A percentile compares a stretch with the other conserved stretches of the same genome.
Evolutionary conservation across 2,797 vertebrate species (phyloP).

Genomic region (Hyperoplus immaculatus): DNA sequence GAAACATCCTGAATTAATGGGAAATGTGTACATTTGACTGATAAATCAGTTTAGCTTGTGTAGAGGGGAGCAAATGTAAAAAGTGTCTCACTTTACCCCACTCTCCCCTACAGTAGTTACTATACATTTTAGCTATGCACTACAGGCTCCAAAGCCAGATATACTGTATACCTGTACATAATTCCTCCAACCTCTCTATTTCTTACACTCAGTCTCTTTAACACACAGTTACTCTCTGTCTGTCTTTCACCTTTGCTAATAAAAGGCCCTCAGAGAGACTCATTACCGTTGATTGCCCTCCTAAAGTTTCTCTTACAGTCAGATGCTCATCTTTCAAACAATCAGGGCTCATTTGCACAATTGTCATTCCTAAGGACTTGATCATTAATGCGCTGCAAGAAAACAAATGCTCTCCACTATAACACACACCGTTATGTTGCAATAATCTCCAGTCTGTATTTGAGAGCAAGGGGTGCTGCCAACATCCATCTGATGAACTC

Average conservation of each 20-base stretch:
- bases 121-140: neutral
- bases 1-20: too few relatives aligned
- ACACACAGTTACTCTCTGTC: neutral
- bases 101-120: neutral
- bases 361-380: slow-evolving; percentile 10
- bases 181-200: neutral
- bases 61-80: too few relatives aligned
- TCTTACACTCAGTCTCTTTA: slow-evolving; percentile 9
- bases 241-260: slow-evolving; percentile 1
- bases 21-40: too few relatives aligned
- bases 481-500: slow-evolving; percentile 10
- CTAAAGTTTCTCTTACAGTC: slow-evolving; percentile 34
- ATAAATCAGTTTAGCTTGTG: too few relatives aligned
- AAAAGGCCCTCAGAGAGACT: slow-evolving; percentile 7
- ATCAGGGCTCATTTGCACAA: slow-evolving; percentile 28
- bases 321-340: slow-evolving; percentile 40
- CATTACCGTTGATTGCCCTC: slow-evolving; percentile 44
- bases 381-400: slow-evolving; percentile 25
- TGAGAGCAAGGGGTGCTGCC: slow-evolving; percentile 17
- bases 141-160: neutral
- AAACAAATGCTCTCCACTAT: slow-evolving; percentile 24
- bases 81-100: too few relatives aligned
- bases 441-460: slow-evolving; percentile 23
- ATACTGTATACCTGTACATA: neutral
- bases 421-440: slow-evolving; percentile 24